Base-by-base conservation (phyloP, 2,888 invertebrate species). In the Agonopterix subpropinquella region DNA sequence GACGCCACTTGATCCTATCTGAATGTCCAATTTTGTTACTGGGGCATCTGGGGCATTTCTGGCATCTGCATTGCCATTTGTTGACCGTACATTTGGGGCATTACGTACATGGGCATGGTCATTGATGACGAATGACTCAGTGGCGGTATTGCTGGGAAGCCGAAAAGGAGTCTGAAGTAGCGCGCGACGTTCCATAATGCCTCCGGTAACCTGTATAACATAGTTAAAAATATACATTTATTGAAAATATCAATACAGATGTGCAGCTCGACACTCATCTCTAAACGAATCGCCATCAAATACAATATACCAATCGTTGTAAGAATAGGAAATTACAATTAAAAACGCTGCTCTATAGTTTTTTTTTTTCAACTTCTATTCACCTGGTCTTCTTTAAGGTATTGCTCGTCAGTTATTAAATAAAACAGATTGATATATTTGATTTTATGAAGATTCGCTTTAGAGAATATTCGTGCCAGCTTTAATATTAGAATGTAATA, bases 111-210 rank as follows among this genome's bases (percentile, higher is more conserved):
- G 9, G 88, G 87, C 80, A 86, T 84, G 50, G 76, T 65, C 83
- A 87, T 84, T 45, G 83, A 71, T 55, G 73, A 77, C 43, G 73
- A 73, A 52, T 71, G 63, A 62, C 67, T 84, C 75, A 88, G 66
- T 69, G 85, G 54, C 59, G 76, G 72, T 39, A 39, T 65, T 69
- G 85, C 28, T 70, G 85, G 78, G 70, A 83, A 57, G 69, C 86
- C 85, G 75, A 87, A 82, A 69, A 88, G 72, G 80, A 76, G 59
- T 81, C 76, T 85, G 88, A 85, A 79, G 88, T 81, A 81, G 80
- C 81, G 79, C 82, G 87, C 81, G 88, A 87, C 70, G 79, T 79
- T 78, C 87, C 86, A 82, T 87, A 89, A 69, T 71, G 89, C 80
- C 86, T 80, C 84, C 80, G 89, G 81, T 73, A 81, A 73, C 89